Evolutionary conservation across 2,888 invertebrate species (phyloP), one percentile per base, ranked within the genome.

Genomic region (Atherix ibis): DNA sequence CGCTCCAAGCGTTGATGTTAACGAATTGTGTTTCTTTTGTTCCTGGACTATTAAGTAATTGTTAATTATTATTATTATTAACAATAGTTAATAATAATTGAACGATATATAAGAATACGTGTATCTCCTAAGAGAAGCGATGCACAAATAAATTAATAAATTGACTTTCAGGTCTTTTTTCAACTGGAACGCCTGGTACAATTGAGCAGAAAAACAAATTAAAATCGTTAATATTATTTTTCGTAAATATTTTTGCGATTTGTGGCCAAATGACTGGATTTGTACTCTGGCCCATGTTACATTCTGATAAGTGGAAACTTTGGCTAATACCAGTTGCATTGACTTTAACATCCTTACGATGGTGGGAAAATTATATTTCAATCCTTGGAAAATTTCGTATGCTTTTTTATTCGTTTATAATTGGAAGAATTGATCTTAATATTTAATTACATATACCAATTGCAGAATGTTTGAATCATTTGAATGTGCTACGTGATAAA

Each of bases 321-420:
- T 79, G 76, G 71, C 52, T 70, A 10, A 42, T 56, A 35, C 68
- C 76, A 40, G 74, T 78, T 0, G 43, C 78, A 3, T 63, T 79
- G 32, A 45, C 78, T 18, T 61, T 83, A 17, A 68, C 76, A 35
- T 85, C 85, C 1, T 62, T 74, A 29, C 76, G 79, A 15, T 88
- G 84, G 83, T 87, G 85, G 85, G 78, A 80, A 53, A 87, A 84
- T 56, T 87, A 70, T 53, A 66, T 79, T 4, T 67, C 68, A 15
- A 50, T 27, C 13, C 32, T 36, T 18, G 28, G 36, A 12, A 31
- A 26, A 29, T 35, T 35, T 12, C 35, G 30, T 35, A 35, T n/a
- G n/a, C n/a, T n/a, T n/a, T n/a, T n/a, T n/a, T n/a, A n/a, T n/a
- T n/a, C n/a, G n/a, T 26, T n/a, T 13, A 26, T 26, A 14, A 13